A percentile compares a stretch with the other conserved stretches of the same genome.
Conservation (phyloP, 1,140 invertebrate genomes). For the Drosophila eugracilis region DNA sequence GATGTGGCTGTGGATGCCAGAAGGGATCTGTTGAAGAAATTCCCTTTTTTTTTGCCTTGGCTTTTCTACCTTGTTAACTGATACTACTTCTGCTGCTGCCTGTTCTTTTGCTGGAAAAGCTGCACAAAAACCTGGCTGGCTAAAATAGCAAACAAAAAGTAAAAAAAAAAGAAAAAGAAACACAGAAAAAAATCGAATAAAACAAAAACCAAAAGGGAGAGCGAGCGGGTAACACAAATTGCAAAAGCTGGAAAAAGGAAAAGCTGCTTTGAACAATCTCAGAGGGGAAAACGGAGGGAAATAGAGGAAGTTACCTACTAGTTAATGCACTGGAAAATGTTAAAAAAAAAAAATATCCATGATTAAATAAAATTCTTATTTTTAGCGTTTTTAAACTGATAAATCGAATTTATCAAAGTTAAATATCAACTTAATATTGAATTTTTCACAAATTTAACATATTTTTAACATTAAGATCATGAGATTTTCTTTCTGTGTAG, state of each 20-base stretch:
- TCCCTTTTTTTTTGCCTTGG: slow-evolving; percentile 18
- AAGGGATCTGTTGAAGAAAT: slow-evolving; percentile 20
- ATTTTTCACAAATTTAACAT: too few species aligned
- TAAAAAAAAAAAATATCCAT: neutral
- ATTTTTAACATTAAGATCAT: neutral
- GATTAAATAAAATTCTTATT: too few species aligned
- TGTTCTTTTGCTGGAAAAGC: slow-evolving; percentile 15
- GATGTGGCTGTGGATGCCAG: neutral
- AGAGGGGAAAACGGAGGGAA: neutral
- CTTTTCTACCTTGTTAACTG: slow-evolving; percentile 21
- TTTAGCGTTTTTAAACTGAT: too few species aligned
- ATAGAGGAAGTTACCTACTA: slow-evolving; percentile 16
- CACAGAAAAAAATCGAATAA: slow-evolving; percentile 18
- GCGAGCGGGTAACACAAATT: slow-evolving; percentile 46
- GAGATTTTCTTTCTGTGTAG: neutral
- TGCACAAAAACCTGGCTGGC: slow-evolving; percentile 36
- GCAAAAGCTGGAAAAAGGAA: slow-evolving; percentile 57
- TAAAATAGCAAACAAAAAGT: slow-evolving; percentile 23
- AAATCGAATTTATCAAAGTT: too few species aligned
- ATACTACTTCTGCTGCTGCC: slow-evolving; percentile 7
- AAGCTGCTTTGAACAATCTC: slow-evolving; percentile 55
- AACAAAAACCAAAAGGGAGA: slow-evolving; percentile 23
- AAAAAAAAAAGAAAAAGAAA: too few species aligned
- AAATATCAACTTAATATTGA: too few species aligned
- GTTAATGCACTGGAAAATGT: slow-evolving; percentile 14